Evolutionary conservation across 2,888 invertebrate genomes (phyloP).

Genomic region (Drosophila cognata): DNA sequence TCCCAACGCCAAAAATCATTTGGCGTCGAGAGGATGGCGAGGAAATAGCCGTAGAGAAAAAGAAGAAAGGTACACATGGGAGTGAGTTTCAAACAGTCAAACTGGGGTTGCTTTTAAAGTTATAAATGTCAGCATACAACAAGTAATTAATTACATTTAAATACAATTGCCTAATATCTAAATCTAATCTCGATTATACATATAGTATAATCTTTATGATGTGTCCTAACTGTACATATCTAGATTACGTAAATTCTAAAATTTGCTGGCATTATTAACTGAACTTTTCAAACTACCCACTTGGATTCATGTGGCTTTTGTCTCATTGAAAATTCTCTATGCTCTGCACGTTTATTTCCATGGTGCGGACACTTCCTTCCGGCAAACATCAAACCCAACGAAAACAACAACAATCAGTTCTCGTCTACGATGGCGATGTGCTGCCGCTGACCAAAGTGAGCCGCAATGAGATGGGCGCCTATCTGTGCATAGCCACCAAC

Average conservation of each 20-base stretch:
- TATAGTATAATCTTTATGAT: background rate
- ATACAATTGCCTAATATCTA: background rate
- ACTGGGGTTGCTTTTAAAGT: constrained; percentile 21
- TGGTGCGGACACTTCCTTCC: constrained; percentile 58
- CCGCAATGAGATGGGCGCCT: constrained; percentile 89
- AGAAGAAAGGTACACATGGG: constrained; percentile 91
- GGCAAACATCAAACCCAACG: constrained; percentile 55
- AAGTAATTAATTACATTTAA: background rate
- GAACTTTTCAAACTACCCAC: constrained; percentile 31
- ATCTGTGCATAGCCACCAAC: constrained; percentile 87
- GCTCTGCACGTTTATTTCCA: constrained; percentile 56
- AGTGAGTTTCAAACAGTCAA: background rate
- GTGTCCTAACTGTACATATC: background rate
- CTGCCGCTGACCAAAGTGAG: constrained; percentile 94
- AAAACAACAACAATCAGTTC: constrained; percentile 86
- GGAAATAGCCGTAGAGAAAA: constrained; percentile 92
- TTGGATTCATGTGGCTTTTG: constrained; percentile 20
- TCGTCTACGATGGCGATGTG: constrained; percentile 93
- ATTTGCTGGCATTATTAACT: background rate
- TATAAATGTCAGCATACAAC: constrained; percentile 1
- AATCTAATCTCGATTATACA: background rate
- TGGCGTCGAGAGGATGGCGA: constrained; percentile 97
- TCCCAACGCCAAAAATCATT: constrained; percentile 95
- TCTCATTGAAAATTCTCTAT: constrained; percentile 56
- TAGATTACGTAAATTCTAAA: background rate